Evolutionary conservation across 2,888 invertebrate genomes (phyloP).

Genomic region (Chrysotoxum bicinctum): DNA sequence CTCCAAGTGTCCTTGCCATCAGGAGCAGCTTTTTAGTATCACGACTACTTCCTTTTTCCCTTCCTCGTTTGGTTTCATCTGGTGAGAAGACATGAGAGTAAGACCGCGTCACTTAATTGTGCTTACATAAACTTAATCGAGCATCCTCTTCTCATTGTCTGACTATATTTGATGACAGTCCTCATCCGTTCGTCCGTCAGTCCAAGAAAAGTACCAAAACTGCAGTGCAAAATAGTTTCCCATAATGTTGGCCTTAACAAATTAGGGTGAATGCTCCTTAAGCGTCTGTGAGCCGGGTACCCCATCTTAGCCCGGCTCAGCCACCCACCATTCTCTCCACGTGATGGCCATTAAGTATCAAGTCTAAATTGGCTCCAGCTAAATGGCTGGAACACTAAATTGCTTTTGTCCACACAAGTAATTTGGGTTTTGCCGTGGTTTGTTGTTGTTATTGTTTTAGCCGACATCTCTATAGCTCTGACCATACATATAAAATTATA

Average conservation of each 20-base stretch:
- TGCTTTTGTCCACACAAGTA: constrained; percentile 71
- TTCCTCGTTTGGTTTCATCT: constrained; percentile 8
- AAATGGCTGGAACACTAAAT: constrained; percentile 71
- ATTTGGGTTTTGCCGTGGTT: constrained; percentile 47
- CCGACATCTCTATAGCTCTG: constrained; percentile 9
- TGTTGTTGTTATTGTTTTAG: constrained; percentile 32
- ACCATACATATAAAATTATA: background rate
- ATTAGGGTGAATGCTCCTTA: constrained; percentile 42
- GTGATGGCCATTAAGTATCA: constrained; percentile 64
- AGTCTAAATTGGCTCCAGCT: constrained; percentile 69
- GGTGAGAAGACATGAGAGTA: constrained; percentile 15
- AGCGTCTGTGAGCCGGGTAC: constrained; percentile 11
- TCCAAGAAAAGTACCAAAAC: constrained; percentile 36
- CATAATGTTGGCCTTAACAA: constrained; percentile 14
- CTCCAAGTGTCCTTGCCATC: constrained; percentile 12
- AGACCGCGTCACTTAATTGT: constrained; percentile 60
- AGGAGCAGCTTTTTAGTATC: constrained; percentile 32
- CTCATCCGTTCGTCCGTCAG: background rate
- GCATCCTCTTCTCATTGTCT: constrained; percentile 16
- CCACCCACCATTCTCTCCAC: constrained; percentile 14
- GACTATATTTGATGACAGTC: constrained; percentile 49
- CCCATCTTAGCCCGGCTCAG: background rate
- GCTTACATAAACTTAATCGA: constrained; percentile 51
- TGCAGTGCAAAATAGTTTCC: constrained; percentile 35
- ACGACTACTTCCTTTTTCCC: constrained; percentile 9